Conservation (phyloP, 2,888 invertebrate species). For the Drosophila merina region DNA sequence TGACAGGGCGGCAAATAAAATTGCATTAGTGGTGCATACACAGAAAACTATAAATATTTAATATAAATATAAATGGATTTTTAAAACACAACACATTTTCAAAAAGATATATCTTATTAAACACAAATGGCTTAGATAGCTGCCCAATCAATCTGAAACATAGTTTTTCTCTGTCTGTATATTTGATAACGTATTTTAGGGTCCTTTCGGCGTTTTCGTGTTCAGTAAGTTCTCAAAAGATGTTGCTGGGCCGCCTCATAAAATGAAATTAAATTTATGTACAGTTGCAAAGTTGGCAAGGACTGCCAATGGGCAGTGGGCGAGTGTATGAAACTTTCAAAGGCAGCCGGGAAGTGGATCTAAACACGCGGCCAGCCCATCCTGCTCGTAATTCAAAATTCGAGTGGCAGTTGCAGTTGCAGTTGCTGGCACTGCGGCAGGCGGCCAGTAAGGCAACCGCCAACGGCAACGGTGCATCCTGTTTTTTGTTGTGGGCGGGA, state of each 20-base stretch:
- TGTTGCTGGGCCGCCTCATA: constrained; percentile 72
- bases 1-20: constrained; percentile 61
- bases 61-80: too few species aligned
- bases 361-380: constrained; percentile 57
- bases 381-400: constrained; percentile 73
- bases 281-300: constrained; percentile 66
- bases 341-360: constrained; percentile 68
- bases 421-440: constrained; percentile 29
- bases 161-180: background rate
- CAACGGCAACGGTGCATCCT: constrained; percentile 62
- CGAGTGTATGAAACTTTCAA: constrained; percentile 69
- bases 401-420: constrained; percentile 66
- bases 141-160: too few species aligned
- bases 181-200: constrained; percentile 22
- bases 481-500: constrained; percentile 55
- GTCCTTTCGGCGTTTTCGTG: constrained; percentile 16
- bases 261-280: constrained; percentile 80
- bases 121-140: too few species aligned
- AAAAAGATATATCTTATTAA: too few species aligned
- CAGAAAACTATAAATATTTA: background rate
- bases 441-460: constrained; percentile 53
- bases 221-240: constrained; percentile 56
- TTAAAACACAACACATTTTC: too few species aligned
- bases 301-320: constrained; percentile 2
- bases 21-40: constrained; percentile 63